Evolutionary conservation across 2,888 invertebrate species (phyloP).

Genomic region (Tiphia femorata): DNA sequence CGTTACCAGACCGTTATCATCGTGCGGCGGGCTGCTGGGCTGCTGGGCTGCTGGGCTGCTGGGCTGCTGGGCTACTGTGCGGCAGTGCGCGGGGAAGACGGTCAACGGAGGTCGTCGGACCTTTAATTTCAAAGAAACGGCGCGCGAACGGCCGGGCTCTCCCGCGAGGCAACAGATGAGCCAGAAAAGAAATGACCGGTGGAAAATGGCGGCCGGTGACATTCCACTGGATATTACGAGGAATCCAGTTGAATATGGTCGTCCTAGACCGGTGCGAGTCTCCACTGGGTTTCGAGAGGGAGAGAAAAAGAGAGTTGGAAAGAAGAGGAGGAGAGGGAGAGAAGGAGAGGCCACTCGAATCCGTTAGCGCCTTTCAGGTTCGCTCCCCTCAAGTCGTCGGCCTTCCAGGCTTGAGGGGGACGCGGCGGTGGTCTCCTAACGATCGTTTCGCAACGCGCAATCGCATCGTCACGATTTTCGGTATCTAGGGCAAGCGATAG

Average conservation of each 20-base stretch:
- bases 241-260: slow-evolving; percentile 49
- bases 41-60: too few species aligned
- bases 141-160: background rate
- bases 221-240: slow-evolving; percentile 45
- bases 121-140: background rate
- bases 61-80: too few species aligned
- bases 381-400: too few species aligned
- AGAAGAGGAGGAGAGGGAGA: too few species aligned
- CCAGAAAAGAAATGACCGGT: slow-evolving; percentile 12
- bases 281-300: too few species aligned
- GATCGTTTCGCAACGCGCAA: slow-evolving; percentile 32
- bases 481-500: slow-evolving; percentile 27
- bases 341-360: too few species aligned
- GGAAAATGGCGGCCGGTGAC: too few species aligned
- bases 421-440: slow-evolving; percentile 13
- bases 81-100: too few species aligned
- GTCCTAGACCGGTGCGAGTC: too few species aligned
- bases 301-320: background rate
- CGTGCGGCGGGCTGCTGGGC: too few species aligned
- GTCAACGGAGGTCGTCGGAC: slow-evolving; percentile 24
- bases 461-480: slow-evolving; percentile 25
- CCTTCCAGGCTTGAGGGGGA: background rate
- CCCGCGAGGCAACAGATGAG: slow-evolving; percentile 20
- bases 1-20: too few species aligned
- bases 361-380: too few species aligned